phyloP scores from a whole-genome alignment of 2,888 invertebrate species.

The Cheilosia pagana region DNA sequence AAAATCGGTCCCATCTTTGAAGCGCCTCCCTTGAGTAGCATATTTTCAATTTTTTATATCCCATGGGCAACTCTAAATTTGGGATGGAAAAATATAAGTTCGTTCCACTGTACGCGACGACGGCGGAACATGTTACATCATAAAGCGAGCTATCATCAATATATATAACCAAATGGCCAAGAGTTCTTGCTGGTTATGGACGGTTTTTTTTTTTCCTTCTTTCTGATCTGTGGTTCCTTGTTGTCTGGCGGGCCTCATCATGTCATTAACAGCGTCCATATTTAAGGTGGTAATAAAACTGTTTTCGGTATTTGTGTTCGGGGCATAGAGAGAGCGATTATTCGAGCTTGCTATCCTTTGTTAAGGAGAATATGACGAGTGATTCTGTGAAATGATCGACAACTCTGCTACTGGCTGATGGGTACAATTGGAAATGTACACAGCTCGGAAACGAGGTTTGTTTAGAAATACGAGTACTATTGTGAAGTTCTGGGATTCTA shows the following conservation, averaged over 20 bases:
- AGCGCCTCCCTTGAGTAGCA: too few relatives aligned
- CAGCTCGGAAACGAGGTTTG: too few relatives aligned
- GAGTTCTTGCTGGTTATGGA: slow-evolving; percentile 42
- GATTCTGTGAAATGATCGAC: too few relatives aligned
- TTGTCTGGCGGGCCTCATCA: slow-evolving; percentile 59
- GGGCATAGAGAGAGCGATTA: background rate
- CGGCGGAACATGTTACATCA: slow-evolving; percentile 36
- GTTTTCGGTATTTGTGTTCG: slow-evolving; percentile 30
- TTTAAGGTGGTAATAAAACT: slow-evolving; percentile 53
- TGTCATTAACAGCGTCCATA: slow-evolving; percentile 53
- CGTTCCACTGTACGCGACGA: slow-evolving; percentile 24
- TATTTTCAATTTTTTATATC: too few relatives aligned
- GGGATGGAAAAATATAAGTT: background rate
- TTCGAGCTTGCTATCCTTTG: background rate
- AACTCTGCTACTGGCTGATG: too few relatives aligned
- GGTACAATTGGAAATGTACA: too few relatives aligned
- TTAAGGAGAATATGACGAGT: background rate
- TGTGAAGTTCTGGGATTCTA: too few relatives aligned
- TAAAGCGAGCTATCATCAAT: slow-evolving; percentile 37
- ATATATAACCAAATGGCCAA: slow-evolving; percentile 29
- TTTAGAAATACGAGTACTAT: too few relatives aligned
- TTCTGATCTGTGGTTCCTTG: slow-evolving; percentile 55
- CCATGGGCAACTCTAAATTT: background rate
- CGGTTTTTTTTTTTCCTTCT: slow-evolving; percentile 26
- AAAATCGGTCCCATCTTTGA: too few relatives aligned